These are phyloP conservation scores for Criorhina ranunculi DNA, from an alignment of 2,888 invertebrate species.

Conservation along the genomic window DNA sequence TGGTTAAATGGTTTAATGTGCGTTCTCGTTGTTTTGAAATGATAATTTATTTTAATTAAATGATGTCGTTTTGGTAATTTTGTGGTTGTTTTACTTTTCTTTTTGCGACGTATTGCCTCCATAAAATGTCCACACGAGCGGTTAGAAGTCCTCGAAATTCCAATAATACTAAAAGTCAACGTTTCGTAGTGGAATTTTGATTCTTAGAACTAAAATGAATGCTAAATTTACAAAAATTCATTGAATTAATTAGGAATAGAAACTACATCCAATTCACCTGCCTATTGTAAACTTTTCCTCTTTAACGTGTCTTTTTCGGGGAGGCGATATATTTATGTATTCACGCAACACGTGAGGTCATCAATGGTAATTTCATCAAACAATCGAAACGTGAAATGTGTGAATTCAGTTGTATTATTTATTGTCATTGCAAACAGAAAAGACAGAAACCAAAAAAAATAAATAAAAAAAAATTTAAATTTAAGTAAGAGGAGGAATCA, in stretches of 20 bases:
- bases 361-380: constrained; percentile 52
- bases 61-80: constrained; percentile 50
- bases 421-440: constrained; percentile 50
- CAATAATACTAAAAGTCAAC: constrained; percentile 57
- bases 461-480: neutral
- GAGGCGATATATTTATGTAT: constrained; percentile 39
- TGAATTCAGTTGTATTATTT: constrained; percentile 50
- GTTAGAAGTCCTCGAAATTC: constrained; percentile 52
- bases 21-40: constrained; percentile 65
- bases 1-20: constrained; percentile 56
- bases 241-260: too few relatives aligned
- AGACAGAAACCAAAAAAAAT: neutral
- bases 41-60: constrained; percentile 73
- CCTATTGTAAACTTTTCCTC: neutral
- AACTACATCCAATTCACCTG: too few relatives aligned
- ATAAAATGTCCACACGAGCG: constrained; percentile 16
- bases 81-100: constrained; percentile 19
- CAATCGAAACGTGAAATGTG: constrained; percentile 49
- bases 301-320: neutral
- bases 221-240: too few relatives aligned
- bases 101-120: constrained; percentile 31
- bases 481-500: constrained; percentile 27
- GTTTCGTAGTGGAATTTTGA: constrained; percentile 45
- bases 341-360: constrained; percentile 64
- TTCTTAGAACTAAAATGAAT: constrained; percentile 57